These are phyloP conservation scores for Elachura formosa DNA, from an alignment of 2,113 vertebrate genomes.

Conservation along the genomic window DNA sequence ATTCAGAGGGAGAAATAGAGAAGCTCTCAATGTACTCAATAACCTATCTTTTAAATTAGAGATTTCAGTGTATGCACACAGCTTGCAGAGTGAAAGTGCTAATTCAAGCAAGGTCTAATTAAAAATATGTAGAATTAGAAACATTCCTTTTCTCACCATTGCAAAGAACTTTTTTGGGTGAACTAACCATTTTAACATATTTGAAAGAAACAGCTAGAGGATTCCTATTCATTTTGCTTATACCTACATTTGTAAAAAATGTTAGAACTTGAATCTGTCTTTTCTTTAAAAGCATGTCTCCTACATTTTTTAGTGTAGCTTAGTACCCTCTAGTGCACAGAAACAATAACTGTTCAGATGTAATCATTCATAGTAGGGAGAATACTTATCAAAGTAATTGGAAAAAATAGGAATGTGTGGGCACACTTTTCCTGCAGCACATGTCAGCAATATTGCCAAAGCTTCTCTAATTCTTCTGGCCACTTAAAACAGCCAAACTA, in stretches of 20 bases:
- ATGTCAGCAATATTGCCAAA: neutral
- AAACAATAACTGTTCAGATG: neutral
- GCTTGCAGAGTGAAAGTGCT: neutral
- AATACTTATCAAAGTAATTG: neutral
- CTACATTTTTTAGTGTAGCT: neutral
- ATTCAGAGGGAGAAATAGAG: neutral
- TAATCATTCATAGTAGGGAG: neutral
- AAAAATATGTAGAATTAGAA: neutral
- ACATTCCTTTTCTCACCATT: neutral
- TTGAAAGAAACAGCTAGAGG: neutral
- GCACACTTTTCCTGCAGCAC: neutral
- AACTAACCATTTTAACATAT: neutral
- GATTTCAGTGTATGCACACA: neutral
- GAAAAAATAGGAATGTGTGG: fast-evolving
- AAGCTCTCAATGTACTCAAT: neutral
- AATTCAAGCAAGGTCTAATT: neutral
- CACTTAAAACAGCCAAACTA: neutral
- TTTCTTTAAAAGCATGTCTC: neutral
- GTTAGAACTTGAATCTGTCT: neutral
- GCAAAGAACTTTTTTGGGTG: neutral
- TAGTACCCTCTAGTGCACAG: conserved; percentile 56
- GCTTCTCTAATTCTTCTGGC: neutral
- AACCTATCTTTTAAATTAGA: neutral
- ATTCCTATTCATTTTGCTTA: neutral
- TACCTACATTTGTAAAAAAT: neutral